Percentiles rank a stretch among this genome's conserved stretches.
Evolutionary conservation across 2,113 vertebrate species (phyloP).

Genomic region (Perccottus glenii): DNA sequence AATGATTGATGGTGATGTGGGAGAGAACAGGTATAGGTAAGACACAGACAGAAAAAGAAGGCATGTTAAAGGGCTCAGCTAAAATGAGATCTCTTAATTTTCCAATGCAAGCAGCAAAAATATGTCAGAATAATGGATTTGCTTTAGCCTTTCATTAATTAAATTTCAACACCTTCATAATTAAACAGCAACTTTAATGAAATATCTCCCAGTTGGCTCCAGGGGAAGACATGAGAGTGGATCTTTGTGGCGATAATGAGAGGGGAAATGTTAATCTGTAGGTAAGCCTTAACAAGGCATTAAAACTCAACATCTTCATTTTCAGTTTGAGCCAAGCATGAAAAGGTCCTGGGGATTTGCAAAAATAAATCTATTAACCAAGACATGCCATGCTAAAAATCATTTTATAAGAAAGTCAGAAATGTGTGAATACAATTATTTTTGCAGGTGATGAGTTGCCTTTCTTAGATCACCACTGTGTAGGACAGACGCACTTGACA

Average conservation of each 20-base stretch:
- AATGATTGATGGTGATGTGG: slow-evolving; percentile 63
- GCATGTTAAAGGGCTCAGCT: slow-evolving; percentile 46
- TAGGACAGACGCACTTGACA: not conserved
- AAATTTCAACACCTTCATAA: slow-evolving; percentile 87
- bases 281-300: slow-evolving; percentile 69
- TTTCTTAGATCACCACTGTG: not conserved
- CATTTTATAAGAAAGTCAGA: slow-evolving; percentile 12
- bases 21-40: slow-evolving; percentile 41
- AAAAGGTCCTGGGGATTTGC: slow-evolving; percentile 35
- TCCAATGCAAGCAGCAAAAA: slow-evolving; percentile 64
- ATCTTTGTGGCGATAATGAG: slow-evolving; percentile 77
- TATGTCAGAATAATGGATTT: slow-evolving; percentile 80
- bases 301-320: slow-evolving; percentile 70
- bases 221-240: slow-evolving; percentile 60
- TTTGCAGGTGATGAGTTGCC: not conserved
- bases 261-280: slow-evolving; percentile 78
- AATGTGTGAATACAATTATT: slow-evolving; percentile 24
- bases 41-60: slow-evolving; percentile 22
- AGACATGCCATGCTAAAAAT: slow-evolving; percentile 19
- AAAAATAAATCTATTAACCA: slow-evolving; percentile 21
- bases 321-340: slow-evolving; percentile 65
- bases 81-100: slow-evolving; percentile 46
- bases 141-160: slow-evolving; percentile 84
- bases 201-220: slow-evolving; percentile 78
- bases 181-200: slow-evolving; percentile 85